These are phyloP conservation scores for Illadopsis cleaveri DNA, from an alignment of 2,113 vertebrate species.

Conservation along the genomic window DNA sequence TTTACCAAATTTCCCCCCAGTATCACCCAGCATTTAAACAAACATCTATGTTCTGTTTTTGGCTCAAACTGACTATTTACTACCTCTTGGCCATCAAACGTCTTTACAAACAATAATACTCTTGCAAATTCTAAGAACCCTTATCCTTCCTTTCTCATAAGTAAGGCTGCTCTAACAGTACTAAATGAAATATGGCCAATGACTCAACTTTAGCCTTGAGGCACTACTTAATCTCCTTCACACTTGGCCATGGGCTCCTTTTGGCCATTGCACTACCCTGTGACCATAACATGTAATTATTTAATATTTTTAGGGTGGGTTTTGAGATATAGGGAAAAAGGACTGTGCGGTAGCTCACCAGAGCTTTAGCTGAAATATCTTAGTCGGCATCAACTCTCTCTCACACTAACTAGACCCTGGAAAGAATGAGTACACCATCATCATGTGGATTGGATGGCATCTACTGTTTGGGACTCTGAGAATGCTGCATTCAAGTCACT, in stretches of 20 bases:
- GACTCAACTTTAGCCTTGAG: background rate
- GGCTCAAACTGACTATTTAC: background rate
- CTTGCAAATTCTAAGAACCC: background rate
- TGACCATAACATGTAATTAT: background rate
- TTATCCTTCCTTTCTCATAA: rapidly evolving
- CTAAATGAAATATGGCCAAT: background rate
- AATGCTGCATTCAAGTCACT: background rate
- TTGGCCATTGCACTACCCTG: background rate
- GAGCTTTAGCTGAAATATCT: background rate
- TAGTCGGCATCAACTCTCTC: background rate
- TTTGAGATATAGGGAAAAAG: background rate
- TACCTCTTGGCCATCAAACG: background rate
- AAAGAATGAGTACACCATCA: background rate
- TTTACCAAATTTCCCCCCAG: background rate
- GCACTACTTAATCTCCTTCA: background rate
- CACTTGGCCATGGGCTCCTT: background rate
- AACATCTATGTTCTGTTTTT: background rate
- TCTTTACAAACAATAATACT: background rate
- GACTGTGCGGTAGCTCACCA: background rate
- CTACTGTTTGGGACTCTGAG: background rate
- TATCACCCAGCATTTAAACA: background rate
- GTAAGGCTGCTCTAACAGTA: background rate
- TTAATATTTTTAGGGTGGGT: background rate
- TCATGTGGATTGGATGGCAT: background rate
- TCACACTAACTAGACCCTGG: background rate